Conservation (phyloP, 1,140 invertebrate genomes). For the Pseudomyrmex concolor region DNA sequence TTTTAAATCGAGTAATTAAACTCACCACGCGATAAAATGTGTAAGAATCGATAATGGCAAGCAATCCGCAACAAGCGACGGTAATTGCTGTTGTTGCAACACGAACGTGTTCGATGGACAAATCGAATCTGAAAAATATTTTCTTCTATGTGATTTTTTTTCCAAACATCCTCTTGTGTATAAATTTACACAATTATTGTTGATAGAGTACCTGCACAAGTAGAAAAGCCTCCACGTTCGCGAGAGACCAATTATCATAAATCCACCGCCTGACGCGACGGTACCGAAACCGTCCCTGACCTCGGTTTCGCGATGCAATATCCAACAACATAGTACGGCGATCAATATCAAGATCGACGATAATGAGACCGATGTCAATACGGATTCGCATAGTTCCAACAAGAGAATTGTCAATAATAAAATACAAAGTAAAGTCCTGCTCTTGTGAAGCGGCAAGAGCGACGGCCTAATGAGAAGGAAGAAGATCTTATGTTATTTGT, state of each 20-base stretch:
- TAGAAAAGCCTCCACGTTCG: constrained; percentile 72
- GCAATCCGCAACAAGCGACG: constrained; percentile 60
- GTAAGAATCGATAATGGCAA: constrained; percentile 75
- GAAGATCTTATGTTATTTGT: constrained; percentile 18
- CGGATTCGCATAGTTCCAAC: constrained; percentile 73
- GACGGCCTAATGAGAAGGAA: constrained; percentile 55
- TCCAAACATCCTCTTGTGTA: not conserved
- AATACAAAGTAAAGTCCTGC: constrained; percentile 69
- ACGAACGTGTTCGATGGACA: constrained; percentile 69
- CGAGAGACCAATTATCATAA: constrained; percentile 69
- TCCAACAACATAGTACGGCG: constrained; percentile 71
- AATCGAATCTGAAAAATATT: constrained; percentile 63
- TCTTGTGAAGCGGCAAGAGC: constrained; percentile 71
- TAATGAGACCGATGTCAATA: constrained; percentile 66
- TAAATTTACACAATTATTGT: not conserved
- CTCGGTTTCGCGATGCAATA: constrained; percentile 75
- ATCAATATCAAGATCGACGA: constrained; percentile 64
- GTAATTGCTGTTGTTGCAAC: constrained; percentile 61
- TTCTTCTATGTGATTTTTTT: constrained; percentile 2
- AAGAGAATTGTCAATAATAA: constrained; percentile 61
- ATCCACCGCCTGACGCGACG: constrained; percentile 67
- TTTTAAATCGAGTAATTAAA: constrained; percentile 15
- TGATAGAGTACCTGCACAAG: constrained; percentile 65
- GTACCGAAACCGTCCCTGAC: constrained; percentile 68
- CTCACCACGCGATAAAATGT: constrained; percentile 74